A percentile compares a stretch with the other conserved stretches of the same genome.
Evolutionary conservation across 2,888 invertebrate species (phyloP).

Genomic region (Cerastis rubricosa): DNA sequence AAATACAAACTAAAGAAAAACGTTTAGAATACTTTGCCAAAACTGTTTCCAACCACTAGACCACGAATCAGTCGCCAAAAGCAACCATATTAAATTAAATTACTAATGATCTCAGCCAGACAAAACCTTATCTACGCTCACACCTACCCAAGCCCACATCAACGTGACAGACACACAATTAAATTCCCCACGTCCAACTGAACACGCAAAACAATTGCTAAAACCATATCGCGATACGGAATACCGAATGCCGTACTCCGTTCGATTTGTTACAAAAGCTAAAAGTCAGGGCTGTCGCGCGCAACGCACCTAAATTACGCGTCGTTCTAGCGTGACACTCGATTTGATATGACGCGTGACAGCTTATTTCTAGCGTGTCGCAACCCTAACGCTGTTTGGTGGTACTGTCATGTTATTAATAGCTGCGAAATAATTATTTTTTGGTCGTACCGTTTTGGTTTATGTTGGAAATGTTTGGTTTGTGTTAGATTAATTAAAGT

Average conservation of each 20-base stretch:
- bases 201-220: conserved; percentile 64
- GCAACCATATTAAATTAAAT: conserved; percentile 26
- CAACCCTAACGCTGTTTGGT: conserved; percentile 59
- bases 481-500: conserved; percentile 21
- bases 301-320: conserved; percentile 72
- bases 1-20: not conserved
- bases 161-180: conserved; percentile 59
- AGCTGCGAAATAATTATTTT: conserved; percentile 60
- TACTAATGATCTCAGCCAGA: conserved; percentile 25
- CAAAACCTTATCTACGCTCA: conserved; percentile 24
- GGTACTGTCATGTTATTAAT: conserved; percentile 58
- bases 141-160: conserved; percentile 27
- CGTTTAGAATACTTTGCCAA: not conserved
- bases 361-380: conserved; percentile 71
- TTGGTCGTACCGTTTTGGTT: conserved; percentile 23
- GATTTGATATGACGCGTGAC: conserved; percentile 74
- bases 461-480: conserved; percentile 27
- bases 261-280: conserved; percentile 66
- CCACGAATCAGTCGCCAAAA: not conserved
- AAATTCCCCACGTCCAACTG: conserved; percentile 56
- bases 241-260: conserved; percentile 56
- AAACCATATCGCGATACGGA: conserved; percentile 59
- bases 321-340: conserved; percentile 70
- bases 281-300: conserved; percentile 61
- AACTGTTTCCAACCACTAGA: not conserved